Evolutionary conservation across 35 echinoderm and acorn worm genomes (phyloP).

Genomic region (Diadema setosum): DNA sequence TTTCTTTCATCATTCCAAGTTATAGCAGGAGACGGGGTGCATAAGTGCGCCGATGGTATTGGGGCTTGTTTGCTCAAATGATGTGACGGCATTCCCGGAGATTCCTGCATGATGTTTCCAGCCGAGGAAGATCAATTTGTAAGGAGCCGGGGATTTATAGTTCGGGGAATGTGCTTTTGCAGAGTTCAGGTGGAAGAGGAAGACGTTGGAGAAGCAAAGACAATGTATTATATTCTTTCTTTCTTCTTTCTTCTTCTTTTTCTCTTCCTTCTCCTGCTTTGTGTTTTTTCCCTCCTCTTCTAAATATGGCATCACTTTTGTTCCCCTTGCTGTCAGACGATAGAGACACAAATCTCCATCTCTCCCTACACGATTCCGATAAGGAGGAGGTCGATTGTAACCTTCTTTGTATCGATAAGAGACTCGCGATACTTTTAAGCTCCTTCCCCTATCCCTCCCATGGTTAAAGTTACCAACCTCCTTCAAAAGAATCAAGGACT

Average conservation of each 20-base stretch:
- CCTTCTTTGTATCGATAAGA: too few species aligned
- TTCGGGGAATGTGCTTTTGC: constrained; percentile 2
- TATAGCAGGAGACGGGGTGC: background rate
- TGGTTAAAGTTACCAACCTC: too few species aligned
- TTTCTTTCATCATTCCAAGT: constrained; percentile 2
- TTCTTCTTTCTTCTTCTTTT: background rate
- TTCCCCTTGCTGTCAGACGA: too few species aligned
- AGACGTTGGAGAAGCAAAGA: too few species aligned
- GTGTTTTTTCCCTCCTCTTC: background rate
- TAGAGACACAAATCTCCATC: too few species aligned
- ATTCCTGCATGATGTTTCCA: background rate
- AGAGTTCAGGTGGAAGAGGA: background rate
- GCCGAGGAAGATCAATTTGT: background rate
- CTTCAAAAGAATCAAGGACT: too few species aligned
- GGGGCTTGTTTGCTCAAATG: background rate
- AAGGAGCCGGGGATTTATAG: background rate
- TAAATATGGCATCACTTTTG: too few species aligned
- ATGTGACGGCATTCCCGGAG: background rate
- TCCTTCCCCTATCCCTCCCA: too few species aligned
- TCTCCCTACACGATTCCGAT: too few species aligned
- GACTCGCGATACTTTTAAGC: too few species aligned
- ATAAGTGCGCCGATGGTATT: background rate
- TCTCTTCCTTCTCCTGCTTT: background rate
- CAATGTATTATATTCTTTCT: too few species aligned
- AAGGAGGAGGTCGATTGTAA: too few species aligned